Evolutionary conservation across 2,888 invertebrate species (phyloP).

Genomic region (Epinotia demarniana): DNA sequence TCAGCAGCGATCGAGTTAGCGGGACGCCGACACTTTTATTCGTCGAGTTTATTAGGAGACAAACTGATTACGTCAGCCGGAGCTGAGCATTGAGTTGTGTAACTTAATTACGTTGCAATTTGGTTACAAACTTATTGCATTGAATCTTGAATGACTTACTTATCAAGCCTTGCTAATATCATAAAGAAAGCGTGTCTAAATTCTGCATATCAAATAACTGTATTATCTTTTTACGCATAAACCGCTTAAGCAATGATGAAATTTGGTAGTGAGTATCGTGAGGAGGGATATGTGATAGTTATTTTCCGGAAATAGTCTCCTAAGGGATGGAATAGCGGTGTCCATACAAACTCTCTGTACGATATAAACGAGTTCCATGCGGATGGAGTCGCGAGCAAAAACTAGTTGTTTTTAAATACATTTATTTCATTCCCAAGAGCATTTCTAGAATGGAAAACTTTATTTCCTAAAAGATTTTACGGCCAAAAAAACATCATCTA

Average conservation of each 20-base stretch:
- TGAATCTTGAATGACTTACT: neutral
- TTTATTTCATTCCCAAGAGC: neutral
- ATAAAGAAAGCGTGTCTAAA: neutral
- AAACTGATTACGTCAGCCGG: conserved; percentile 36
- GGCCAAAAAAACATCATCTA: conserved; percentile 86
- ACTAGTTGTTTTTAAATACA: neutral
- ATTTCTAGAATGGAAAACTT: conserved; percentile 21
- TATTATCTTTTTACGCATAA: no score
- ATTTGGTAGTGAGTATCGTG: no score
- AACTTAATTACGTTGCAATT: conserved; percentile 31
- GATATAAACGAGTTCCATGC: no score
- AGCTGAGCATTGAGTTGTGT: conserved; percentile 24
- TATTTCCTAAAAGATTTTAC: conserved; percentile 60
- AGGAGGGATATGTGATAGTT: no score
- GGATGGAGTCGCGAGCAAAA: no score
- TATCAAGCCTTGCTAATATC: neutral
- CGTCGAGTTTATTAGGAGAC: conserved; percentile 38
- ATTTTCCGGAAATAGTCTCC: no score
- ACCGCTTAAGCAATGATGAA: no score
- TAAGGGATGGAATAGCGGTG: no score
- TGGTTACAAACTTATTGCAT: conserved; percentile 1
- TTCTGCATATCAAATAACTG: neutral
- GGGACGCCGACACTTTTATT: conserved; percentile 33
- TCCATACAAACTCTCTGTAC: neutral
- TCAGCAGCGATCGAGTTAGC: conserved; percentile 40